Conservation (phyloP, 2,113 vertebrate genomes). For the Grus americana region DNA sequence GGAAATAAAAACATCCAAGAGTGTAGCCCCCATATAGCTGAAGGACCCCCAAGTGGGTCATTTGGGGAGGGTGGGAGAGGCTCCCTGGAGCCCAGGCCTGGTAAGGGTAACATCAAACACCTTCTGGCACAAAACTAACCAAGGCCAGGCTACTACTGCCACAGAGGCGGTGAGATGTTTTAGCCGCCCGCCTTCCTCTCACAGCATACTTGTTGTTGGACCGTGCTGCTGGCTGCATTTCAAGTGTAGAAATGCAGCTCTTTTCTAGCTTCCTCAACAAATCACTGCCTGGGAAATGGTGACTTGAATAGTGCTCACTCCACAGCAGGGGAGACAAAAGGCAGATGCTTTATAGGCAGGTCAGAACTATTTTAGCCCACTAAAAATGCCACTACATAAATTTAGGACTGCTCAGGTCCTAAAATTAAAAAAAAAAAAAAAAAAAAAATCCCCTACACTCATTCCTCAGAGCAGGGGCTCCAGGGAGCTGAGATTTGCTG, state of each 20-base stretch:
- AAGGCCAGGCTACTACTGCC: neutral
- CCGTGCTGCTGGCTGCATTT: neutral
- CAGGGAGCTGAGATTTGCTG: neutral
- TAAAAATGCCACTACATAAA: neutral
- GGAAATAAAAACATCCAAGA: neutral
- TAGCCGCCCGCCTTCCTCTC: neutral
- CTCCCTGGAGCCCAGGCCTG: neutral
- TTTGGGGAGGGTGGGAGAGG: neutral
- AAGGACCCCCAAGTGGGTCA: rapidly evolving
- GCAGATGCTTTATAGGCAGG: neutral
- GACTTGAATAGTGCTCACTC: neutral
- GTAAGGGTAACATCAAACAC: neutral
- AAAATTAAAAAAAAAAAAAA: neutral
- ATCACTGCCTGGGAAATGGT: neutral
- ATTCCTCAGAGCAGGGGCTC: neutral
- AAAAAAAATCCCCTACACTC: no score
- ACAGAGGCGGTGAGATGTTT: neutral
- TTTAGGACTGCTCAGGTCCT: neutral
- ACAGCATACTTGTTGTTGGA: neutral
- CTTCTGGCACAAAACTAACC: neutral
- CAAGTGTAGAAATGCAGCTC: neutral
- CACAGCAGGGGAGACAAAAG: neutral
- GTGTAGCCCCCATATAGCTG: neutral
- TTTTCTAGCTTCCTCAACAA: neutral
- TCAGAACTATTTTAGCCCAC: neutral